Evolutionary conservation across 2,888 invertebrate genomes (phyloP).

Genomic region (Silvanus unidentatus): DNA sequence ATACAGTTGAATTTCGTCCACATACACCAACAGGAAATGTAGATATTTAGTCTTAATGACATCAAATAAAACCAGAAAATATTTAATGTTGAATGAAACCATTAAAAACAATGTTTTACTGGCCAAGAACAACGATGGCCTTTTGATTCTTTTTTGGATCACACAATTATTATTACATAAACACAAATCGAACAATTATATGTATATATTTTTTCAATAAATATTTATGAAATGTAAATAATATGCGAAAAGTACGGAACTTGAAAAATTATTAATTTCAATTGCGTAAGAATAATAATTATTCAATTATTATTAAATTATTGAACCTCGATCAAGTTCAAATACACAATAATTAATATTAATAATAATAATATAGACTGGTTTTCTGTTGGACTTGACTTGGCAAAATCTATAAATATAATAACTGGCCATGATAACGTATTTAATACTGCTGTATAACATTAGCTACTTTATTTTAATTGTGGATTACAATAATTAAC

Average conservation of each 20-base stretch:
- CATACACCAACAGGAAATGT: constrained; percentile 23
- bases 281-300: constrained; percentile 25
- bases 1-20: background rate
- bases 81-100: constrained; percentile 11
- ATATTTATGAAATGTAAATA: constrained; percentile 5
- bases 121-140: no score
- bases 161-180: background rate
- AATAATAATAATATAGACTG: constrained; percentile 21
- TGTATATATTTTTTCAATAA: background rate
- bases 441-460: no score
- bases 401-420: constrained; percentile 16
- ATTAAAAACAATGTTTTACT: constrained; percentile 11
- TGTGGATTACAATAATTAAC: no score
- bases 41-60: constrained; percentile 27
- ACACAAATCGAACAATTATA: background rate
- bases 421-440: constrained; percentile 19
- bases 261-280: constrained; percentile 15
- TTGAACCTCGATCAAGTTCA: constrained; percentile 35
- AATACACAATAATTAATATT: constrained; percentile 26
- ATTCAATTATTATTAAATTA: constrained; percentile 30
- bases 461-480: no score
- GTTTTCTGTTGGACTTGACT: constrained; percentile 27
- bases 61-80: constrained; percentile 18
- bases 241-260: constrained; percentile 2
- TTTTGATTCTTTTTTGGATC: background rate